Evolutionary conservation across 1,140 invertebrate species (phyloP).

Genomic region (Drosophila truncata): DNA sequence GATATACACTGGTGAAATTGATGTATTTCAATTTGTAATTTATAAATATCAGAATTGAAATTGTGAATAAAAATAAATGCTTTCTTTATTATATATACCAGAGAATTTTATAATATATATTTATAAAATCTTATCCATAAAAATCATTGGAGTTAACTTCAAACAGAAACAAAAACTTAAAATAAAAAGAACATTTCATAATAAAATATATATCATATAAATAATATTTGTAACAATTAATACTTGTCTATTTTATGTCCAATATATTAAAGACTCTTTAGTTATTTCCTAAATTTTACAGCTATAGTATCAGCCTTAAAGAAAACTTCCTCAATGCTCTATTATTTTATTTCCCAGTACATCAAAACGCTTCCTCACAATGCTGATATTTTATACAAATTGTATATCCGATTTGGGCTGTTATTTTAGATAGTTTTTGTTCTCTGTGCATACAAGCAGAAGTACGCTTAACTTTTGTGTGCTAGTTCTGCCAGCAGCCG

Average conservation of each 20-base stretch:
- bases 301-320: background rate
- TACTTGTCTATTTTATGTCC: background rate
- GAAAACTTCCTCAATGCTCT: background rate
- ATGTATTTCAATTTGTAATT: background rate
- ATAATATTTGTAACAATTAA: no score
- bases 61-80: background rate
- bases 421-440: background rate
- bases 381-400: background rate
- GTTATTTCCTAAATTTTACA: background rate
- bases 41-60: background rate
- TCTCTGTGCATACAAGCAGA: constrained; percentile 7
- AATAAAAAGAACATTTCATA: background rate
- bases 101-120: no score
- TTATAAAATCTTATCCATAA: no score
- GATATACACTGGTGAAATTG: constrained; percentile 7
- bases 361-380: background rate
- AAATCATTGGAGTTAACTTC: no score
- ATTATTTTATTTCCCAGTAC: background rate
- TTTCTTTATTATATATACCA: no score
- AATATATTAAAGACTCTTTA: background rate
- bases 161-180: no score
- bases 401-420: background rate
- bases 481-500: constrained; percentile 29
- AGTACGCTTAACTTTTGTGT: constrained; percentile 63
- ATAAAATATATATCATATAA: no score